Base-by-base conservation (phyloP, 2,113 vertebrate genomes). In the Tachuris rubrigastra region DNA sequence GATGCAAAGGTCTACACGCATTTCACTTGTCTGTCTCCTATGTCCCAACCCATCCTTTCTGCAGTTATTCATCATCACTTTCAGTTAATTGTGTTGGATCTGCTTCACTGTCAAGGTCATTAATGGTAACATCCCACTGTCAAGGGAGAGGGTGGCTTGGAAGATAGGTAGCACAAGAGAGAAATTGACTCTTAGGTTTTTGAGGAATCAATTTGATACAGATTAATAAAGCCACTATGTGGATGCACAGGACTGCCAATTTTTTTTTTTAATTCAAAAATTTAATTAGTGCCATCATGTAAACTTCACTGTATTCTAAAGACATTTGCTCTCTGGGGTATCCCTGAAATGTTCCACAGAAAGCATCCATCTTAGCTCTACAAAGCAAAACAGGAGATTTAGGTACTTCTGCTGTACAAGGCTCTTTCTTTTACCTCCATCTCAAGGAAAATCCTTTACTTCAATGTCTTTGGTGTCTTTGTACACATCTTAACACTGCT, bases 71-170 rank as follows among this genome's bases (percentile, higher is more conserved):
- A 92, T 90, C 79, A 46, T 90, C 65, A 49, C 55, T 93, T 81
- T 58, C 42, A 74, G 58, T 91, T 97, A 96, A 79, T 80, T 89
- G 37, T 60, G 41, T 79, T 93, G 65, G 42, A 94, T 92, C 65
- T 92, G 87, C 71, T 90, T 94, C 79, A 67, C 41, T 69, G 46
- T 93, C 95, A 94, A 96, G 75, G 90, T 93, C 88, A 74, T 86
- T 67, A 63, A 59, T 27, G 78, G 77, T 65, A 73, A 91, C 96
- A 81, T 77, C 41, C 49, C 44, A 9, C 35, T 86, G 52, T 56
- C 52, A 80, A 73, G 47, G 27, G 47, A 88, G 53, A 80, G 14
- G 6, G 22, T 81, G n/a, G 17, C 31, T 91, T 71, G 33, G 47
- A 86, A 77, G 5, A 5, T 63, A 80, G 27, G 42, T 69, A 76